phyloP scores from a whole-genome alignment of 2,797 vertebrate species.

The Synaphobranchus kaupii region DNA sequence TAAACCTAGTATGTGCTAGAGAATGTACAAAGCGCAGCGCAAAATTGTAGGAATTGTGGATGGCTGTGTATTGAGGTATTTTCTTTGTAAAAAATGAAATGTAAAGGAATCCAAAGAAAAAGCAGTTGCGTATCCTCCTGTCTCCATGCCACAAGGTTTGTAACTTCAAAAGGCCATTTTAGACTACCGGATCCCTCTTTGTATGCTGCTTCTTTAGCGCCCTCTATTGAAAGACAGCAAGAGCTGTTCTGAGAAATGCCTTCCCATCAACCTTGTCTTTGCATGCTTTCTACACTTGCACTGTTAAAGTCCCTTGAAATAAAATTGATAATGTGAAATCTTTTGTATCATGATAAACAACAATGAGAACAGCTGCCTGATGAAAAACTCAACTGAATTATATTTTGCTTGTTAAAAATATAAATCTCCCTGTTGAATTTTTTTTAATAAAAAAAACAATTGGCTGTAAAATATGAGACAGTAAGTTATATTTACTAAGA shows the following conservation, averaged over 20 bases:
- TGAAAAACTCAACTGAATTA: not conserved
- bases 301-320: not conserved
- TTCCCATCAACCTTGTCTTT: not conserved
- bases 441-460: not conserved
- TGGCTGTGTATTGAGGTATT: not conserved
- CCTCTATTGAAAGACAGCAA: not conserved
- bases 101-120: not conserved
- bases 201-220: constrained; percentile 9
- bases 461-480: not conserved
- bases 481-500: not conserved
- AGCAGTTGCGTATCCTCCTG: not conserved
- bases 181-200: not conserved
- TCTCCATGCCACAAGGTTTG: not conserved
- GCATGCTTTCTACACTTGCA: not conserved
- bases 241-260: not conserved
- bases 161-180: not conserved
- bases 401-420: not conserved
- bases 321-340: not conserved
- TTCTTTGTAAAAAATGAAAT: not conserved
- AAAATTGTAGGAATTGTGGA: not conserved
- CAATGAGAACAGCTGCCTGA: not conserved
- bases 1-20: not conserved
- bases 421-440: not conserved
- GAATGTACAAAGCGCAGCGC: not conserved
- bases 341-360: not conserved